Evolutionary conservation across 2,113 vertebrate species (phyloP), one percentile per base, ranked within the genome.

Genomic region (Pseudorasbora parva): DNA sequence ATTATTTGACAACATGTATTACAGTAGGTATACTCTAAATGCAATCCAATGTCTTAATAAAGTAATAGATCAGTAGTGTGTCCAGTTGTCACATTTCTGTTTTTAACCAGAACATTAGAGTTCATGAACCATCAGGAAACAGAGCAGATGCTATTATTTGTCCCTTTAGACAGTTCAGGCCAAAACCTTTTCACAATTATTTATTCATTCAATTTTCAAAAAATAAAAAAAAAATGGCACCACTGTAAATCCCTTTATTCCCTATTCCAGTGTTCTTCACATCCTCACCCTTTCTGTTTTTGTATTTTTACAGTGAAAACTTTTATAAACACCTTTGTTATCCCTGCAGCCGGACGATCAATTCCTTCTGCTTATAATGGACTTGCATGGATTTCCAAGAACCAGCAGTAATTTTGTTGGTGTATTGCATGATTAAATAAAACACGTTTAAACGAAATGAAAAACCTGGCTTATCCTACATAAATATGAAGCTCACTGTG

Each of bases 51-150:
- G 12, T 37, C 57, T 66, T 47, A 43, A 15, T 37, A 80, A 82
- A 66, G 66, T 41, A 43, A 84, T 54, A 64, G n/a, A 25, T 71
- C 4, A 11, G 43, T 71, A 45, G 37, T 45, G 72, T 77, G 45
- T 66, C 51, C 41, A 68, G 56, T 71, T 82, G 82, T 79, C 69
- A 51, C 56, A 74, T 66, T 56, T 59, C 30, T 43, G 56, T 33
- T 84, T 57, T 74, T 51, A 43, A 43, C 12, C 59, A 88, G 86
- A 88, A 82, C 78, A 82, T 81, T 79, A 72, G 89, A 89, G 90
- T 89, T 91, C 92, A 87, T 93, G 93, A 93, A 89, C 90, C 90
- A 72, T 89, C 90, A 82, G 75, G 83, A 84, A 87, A 85, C 85
- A 59, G 62, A 17, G 47, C 15, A 3, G 41, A 79, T 60, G 17